Base-by-base conservation (phyloP, 2,797 vertebrate genomes). In the Podarcis siculus region DNA sequence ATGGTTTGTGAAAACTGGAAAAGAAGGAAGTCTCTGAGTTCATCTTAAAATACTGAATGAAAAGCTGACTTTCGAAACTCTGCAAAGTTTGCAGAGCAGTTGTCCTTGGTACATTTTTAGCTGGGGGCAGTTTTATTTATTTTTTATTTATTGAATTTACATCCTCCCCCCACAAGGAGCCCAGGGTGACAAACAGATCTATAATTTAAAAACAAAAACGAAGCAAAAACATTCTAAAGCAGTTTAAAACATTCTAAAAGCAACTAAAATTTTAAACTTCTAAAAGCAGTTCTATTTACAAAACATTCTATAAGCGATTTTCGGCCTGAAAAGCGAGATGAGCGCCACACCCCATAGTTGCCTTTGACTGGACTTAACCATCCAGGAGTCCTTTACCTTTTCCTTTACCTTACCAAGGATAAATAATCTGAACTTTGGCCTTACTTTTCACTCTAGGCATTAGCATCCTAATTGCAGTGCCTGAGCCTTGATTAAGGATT, bases 1-100 rank as follows among this genome's bases (percentile, higher is more conserved):
- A 78, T 89, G 90, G 82, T 69, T 84, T 78, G 58, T 71, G 81
- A 58, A 83, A 92, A 35, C 89, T 89, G 37, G 66, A 69, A 94
- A 85, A 61, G 49, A 19, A 88, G 67, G 89, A 93, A 87, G 83
- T 76, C 2, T 8, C 66, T 88, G 87, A 90, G 90, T 82, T 89
- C 4, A 15, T 77, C 32, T 87, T 86, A 80, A 85, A 90, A 87
- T 83, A 39, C 9, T 42, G 73, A 69, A 39, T 66, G 10, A 86
- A 92, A 42, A 87, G 84, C 80, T 93, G 55, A 5, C 82, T 23
- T 93, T 89, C 87, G 85, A 49, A 92, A 2, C 39, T 21, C 73
- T 64, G 7, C 5, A 4, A 9, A 21, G 27, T 87, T 89, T 91
- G 42, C 82, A 85, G 78, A 90, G 39, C 69, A 89, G 80, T 75